phyloP scores from a whole-genome alignment of 1,140 invertebrate species.

The Globodera rostochiensis region DNA sequence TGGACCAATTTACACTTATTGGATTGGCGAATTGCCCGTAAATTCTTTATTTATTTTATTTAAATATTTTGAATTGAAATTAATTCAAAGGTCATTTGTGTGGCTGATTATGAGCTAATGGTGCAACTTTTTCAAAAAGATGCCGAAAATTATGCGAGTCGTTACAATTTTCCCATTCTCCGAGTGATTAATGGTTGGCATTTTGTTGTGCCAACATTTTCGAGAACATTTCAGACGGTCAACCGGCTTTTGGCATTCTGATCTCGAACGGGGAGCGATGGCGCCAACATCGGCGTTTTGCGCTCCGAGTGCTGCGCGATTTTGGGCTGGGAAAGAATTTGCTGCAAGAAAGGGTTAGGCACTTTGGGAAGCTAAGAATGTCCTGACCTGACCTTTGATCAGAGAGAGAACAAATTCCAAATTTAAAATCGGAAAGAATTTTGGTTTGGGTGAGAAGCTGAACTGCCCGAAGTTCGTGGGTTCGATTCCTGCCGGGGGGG shows the following conservation, averaged over 20 bases:
- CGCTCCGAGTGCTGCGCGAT: conserved; percentile 74
- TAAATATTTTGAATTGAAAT: background rate
- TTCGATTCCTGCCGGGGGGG: no score
- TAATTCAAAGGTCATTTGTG: conserved; percentile 20
- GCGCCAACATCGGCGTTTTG: conserved; percentile 80
- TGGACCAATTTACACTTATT: conserved; percentile 42
- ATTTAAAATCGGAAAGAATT: background rate
- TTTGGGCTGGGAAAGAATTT: conserved; percentile 76
- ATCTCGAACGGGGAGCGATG: conserved; percentile 77
- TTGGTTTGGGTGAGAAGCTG: no score
- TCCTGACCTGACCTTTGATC: background rate
- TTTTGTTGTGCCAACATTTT: background rate
- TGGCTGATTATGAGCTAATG: conserved; percentile 46
- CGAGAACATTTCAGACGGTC: conserved; percentile 23
- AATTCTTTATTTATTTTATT: background rate
- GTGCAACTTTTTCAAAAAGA: conserved; percentile 50
- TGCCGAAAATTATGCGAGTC: conserved; percentile 47
- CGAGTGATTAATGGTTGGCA: conserved; percentile 31
- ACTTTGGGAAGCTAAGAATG: no score
- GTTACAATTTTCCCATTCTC: conserved; percentile 37
- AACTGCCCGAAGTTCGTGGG: no score
- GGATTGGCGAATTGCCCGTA: conserved; percentile 37
- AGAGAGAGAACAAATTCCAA: background rate
- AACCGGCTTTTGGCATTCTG: conserved; percentile 26
- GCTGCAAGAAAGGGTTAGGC: conserved; percentile 73